These are phyloP conservation scores for Fragum whitleyi DNA, from an alignment of 2,888 invertebrate species.

Conservation along the genomic window DNA sequence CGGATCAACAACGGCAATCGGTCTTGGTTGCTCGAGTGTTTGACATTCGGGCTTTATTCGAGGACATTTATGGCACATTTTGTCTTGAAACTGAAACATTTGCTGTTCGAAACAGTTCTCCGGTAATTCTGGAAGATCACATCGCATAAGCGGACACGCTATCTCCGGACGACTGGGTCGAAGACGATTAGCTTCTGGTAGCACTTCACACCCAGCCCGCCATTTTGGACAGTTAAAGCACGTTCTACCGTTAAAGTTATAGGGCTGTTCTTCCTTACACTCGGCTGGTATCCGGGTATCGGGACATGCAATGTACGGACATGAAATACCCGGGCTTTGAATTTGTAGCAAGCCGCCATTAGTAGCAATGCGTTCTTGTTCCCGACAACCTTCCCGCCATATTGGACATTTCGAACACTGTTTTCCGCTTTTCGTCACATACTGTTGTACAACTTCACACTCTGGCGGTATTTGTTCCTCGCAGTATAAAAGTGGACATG, in stretches of 20 bases:
- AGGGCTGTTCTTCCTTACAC: conserved; percentile 48
- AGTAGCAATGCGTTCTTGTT: conserved; percentile 24
- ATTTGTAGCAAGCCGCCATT: not conserved
- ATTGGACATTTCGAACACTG: conserved; percentile 44
- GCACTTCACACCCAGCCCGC: conserved; percentile 40
- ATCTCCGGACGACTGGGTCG: conserved; percentile 20
- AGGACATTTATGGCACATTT: conserved; percentile 52
- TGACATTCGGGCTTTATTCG: conserved; percentile 42
- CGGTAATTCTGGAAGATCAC: conserved; percentile 16
- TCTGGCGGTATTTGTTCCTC: conserved; percentile 41
- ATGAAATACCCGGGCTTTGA: conserved; percentile 22
- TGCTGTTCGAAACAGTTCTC: conserved; percentile 25
- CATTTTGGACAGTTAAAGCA: conserved; percentile 60
- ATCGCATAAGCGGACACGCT: conserved; percentile 48
- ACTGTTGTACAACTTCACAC: conserved; percentile 35
- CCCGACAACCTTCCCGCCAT: conserved; percentile 34
- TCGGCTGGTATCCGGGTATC: conserved; percentile 41
- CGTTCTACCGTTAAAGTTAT: conserved; percentile 44
- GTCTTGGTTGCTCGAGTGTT: conserved; percentile 31
- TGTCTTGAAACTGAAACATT: conserved; percentile 29
- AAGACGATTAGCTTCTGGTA: not conserved
- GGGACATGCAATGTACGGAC: conserved; percentile 46
- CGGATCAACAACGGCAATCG: conserved; percentile 31
- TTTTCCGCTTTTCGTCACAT: conserved; percentile 10
- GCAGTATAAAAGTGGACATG: conserved; percentile 40